Percentiles rank a stretch among this genome's conserved stretches.
Conservation (phyloP, 2,888 invertebrate species). For the Ichneumoninae sp. region DNA sequence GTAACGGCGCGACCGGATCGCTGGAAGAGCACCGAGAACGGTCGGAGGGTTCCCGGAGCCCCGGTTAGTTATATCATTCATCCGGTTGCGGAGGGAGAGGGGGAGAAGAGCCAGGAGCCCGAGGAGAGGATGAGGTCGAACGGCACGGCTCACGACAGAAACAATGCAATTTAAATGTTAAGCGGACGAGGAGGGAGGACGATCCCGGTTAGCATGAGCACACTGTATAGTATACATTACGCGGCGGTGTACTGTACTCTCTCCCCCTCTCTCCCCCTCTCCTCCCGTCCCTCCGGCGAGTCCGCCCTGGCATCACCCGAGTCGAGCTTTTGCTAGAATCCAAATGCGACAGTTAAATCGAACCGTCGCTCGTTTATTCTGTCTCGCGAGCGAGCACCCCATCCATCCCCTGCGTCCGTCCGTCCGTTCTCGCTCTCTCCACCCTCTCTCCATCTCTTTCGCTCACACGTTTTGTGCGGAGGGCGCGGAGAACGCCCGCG, state of each 20-base stretch:
- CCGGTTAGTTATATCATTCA: constrained; percentile 71
- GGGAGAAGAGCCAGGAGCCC: constrained; percentile 46
- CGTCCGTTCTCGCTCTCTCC: constrained; percentile 11
- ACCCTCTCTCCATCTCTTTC: background rate
- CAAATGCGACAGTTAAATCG: constrained; percentile 80
- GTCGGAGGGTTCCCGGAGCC: constrained; percentile 54
- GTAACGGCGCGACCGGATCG: constrained; percentile 57
- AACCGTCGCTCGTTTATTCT: constrained; percentile 78
- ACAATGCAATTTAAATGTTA: constrained; percentile 81
- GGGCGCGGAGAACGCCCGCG: constrained; percentile 39
- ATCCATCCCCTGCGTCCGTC: constrained; percentile 51
- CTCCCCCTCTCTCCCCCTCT: constrained; percentile 27
- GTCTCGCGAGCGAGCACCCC: constrained; percentile 67
- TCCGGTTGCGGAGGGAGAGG: constrained; percentile 61
- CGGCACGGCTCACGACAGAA: constrained; percentile 75
- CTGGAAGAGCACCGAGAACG: constrained; percentile 41
- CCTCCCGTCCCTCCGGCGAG: constrained; percentile 13
- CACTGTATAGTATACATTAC: constrained; percentile 59
- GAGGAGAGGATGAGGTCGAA: constrained; percentile 66
- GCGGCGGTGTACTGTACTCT: constrained; percentile 44
- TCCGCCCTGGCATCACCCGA: constrained; percentile 34
- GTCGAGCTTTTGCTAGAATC: constrained; percentile 73
- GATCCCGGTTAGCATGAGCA: constrained; percentile 64
- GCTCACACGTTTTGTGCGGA: background rate
- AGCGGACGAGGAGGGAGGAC: constrained; percentile 72